These are phyloP conservation scores for Motacilla alba DNA, from an alignment of 2,113 vertebrate species.

Conservation along the genomic window DNA sequence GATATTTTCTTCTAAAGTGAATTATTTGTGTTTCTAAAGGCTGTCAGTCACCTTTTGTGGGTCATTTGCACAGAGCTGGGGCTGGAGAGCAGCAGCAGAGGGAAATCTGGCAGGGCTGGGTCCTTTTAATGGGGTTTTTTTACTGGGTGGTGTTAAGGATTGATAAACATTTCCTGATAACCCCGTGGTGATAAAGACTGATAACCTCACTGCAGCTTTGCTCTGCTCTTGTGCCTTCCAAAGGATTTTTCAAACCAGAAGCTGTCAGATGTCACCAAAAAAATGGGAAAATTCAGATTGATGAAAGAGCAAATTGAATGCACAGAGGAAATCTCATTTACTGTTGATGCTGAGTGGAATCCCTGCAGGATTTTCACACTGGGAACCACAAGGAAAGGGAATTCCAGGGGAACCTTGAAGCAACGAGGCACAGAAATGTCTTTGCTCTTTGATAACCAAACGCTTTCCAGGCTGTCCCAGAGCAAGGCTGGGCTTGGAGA, in stretches of 20 bases:
- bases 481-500: neutral
- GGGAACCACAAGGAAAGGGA: neutral
- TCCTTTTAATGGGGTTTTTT: neutral
- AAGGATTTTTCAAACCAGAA: neutral
- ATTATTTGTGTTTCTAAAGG: neutral
- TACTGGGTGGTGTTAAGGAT: neutral
- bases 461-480: neutral
- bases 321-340: neutral
- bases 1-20: neutral
- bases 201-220: neutral
- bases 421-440: neutral
- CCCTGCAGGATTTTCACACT: neutral
- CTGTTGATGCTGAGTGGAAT: neutral
- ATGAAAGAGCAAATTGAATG: neutral
- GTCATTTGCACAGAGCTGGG: neutral
- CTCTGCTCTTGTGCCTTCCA: neutral
- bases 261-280: neutral
- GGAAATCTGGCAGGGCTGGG: neutral
- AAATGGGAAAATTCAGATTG: neutral
- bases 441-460: neutral
- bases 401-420: neutral
- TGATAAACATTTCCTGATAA: neutral
- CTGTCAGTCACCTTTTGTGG: neutral
- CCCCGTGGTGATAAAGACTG: neutral
- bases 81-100: neutral